Evolutionary conservation across 2,888 invertebrate species (phyloP).

Genomic region (Melanchra persicariae): DNA sequence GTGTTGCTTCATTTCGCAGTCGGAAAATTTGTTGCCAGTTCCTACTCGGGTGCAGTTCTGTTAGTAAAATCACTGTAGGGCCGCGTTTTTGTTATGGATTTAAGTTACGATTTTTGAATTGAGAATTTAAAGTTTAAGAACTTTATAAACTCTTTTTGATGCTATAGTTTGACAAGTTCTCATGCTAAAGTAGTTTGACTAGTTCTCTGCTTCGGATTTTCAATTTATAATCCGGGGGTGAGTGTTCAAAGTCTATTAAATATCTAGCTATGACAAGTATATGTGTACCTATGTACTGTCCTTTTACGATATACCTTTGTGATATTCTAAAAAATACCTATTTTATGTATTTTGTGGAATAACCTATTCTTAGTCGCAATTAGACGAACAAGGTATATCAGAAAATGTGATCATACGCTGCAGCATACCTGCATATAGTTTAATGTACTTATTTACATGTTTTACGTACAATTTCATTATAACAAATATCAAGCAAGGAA

Average conservation of each 20-base stretch:
- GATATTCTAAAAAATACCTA: background rate
- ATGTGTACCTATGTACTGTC: too few species aligned
- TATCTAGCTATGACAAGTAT: too few species aligned
- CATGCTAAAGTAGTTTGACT: background rate
- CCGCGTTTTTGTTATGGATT: too few species aligned
- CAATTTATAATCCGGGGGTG: background rate
- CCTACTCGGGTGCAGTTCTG: too few species aligned
- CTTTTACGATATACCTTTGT: background rate
- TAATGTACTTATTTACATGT: too few species aligned
- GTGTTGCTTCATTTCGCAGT: slow-evolving; percentile 11
- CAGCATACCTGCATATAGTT: too few species aligned
- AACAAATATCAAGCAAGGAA: background rate
- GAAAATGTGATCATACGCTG: background rate
- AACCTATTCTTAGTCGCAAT: background rate
- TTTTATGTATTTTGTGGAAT: background rate
- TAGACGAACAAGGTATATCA: background rate
- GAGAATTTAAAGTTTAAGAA: too few species aligned
- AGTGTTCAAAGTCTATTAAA: too few species aligned
- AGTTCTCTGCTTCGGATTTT: background rate
- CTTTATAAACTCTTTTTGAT: too few species aligned
- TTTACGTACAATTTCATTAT: background rate
- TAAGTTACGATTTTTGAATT: too few species aligned
- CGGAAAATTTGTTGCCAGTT: background rate
- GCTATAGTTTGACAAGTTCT: background rate
- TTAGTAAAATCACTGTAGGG: too few species aligned